Evolutionary conservation across 2,888 invertebrate genomes (phyloP).

Genomic region (Alviniconcha strummeri): DNA sequence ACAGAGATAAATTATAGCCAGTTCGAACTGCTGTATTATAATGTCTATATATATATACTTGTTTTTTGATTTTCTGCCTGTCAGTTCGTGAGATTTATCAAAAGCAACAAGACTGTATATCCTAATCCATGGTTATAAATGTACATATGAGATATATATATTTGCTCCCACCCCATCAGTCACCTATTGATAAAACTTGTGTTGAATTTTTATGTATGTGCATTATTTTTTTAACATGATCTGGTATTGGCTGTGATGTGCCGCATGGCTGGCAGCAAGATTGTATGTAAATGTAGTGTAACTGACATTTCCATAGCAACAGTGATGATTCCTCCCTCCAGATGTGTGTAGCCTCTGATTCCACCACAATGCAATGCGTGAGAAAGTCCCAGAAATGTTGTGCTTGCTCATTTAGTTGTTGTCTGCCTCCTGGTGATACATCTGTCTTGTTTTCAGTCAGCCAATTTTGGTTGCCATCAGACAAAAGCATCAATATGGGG

Average conservation of each 20-base stretch:
- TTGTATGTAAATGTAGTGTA: constrained; percentile 21
- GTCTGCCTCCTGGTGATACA: background rate
- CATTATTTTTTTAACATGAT: constrained; percentile 37
- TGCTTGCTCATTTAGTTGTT: constrained; percentile 14
- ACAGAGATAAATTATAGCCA: constrained; percentile 19
- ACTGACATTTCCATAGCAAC: constrained; percentile 25
- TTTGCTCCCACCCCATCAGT: constrained; percentile 29
- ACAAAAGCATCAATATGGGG: too few species aligned
- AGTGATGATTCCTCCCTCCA: constrained; percentile 33
- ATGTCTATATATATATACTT: constrained; percentile 17
- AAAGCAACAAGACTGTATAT: constrained; percentile 23
- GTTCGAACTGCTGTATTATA: constrained; percentile 30
- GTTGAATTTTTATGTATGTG: constrained; percentile 40
- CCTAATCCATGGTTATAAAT: constrained; percentile 11
- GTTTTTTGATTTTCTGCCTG: constrained; percentile 6
- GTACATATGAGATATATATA: background rate
- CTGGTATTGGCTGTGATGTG: constrained; percentile 41
- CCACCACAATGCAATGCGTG: constrained; percentile 6
- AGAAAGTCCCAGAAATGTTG: background rate
- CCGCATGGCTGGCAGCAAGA: constrained; percentile 41
- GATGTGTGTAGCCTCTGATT: constrained; percentile 9
- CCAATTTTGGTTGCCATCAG: background rate
- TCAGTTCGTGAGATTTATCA: constrained; percentile 23
- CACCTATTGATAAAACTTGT: constrained; percentile 10
- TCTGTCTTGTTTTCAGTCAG: constrained; percentile 9